Evolutionary conservation across 2,888 invertebrate genomes (phyloP).

Genomic region (Zootermopsis nevadensis): DNA sequence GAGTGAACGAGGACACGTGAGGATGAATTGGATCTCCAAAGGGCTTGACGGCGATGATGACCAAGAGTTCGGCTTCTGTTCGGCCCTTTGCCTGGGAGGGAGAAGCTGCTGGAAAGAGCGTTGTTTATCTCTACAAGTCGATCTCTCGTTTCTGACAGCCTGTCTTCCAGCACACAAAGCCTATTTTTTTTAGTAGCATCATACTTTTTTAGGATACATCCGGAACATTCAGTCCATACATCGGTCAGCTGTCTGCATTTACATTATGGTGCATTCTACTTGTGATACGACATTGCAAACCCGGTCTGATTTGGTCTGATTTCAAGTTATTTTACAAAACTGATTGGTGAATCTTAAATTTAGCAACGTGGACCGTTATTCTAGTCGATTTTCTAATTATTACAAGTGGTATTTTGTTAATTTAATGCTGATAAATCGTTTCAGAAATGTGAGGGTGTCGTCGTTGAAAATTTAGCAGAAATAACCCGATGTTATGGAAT

Average conservation of each 20-base stretch:
- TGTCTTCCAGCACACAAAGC: slow-evolving; percentile 33
- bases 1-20: not conserved
- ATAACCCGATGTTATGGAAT: too few species aligned
- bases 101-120: not conserved
- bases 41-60: not conserved
- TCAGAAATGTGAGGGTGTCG: too few species aligned
- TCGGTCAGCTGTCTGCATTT: slow-evolving; percentile 11
- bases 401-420: too few species aligned
- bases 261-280: not conserved
- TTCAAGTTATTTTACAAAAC: not conserved
- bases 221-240: not conserved
- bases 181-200: not conserved
- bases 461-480: too few species aligned
- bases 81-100: not conserved
- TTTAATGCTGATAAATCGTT: too few species aligned
- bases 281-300: not conserved
- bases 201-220: slow-evolving; percentile 11
- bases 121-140: slow-evolving; percentile 27
- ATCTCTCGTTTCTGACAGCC: slow-evolving; percentile 43
- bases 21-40: not conserved
- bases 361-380: too few species aligned
- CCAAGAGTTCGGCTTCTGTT: slow-evolving; percentile 9
- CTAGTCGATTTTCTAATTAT: too few species aligned
- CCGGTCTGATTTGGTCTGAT: not conserved
- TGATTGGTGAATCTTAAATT: too few species aligned